Base-by-base conservation (phyloP, 2,888 invertebrate species). In the Scaptomyza reducta region DNA sequence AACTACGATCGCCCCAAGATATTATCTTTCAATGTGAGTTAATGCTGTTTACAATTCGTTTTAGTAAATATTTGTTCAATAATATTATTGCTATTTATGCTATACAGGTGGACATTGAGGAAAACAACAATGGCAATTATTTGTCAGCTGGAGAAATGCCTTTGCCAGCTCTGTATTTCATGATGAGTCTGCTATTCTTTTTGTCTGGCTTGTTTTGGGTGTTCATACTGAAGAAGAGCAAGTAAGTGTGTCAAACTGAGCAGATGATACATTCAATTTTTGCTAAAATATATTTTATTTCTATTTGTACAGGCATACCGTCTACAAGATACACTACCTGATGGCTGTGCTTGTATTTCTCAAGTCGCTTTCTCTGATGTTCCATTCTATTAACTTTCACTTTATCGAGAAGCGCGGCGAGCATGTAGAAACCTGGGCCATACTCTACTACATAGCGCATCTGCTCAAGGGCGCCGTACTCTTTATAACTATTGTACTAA, bases 111-210 rank as follows among this genome's bases (percentile, higher is more conserved):
- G 94, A 96, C 90, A 96, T 99, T 72, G 95, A 95, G 78, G 98
- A 98, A 90, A 96, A 95, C 85, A 97, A 98, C 89, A 93, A 94
- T 53, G 95, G 95, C 35, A 98, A 97, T 90, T 99, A 95, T 89
- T 92, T 99, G 35, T 98, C 98, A 2, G 99, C 98, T 0, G 99
- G 99, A 0, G 98, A 99, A 92, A 98, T 99, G 95, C 98, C 98
- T 0, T 92, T 99, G 33, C 99, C 99, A 0, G 95, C 96, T 0
- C 92, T 99, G 2, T 99, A 98, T 92, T 96, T 97, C 84, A 95
- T 96, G 94, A 96, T 98, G 95, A 95, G 98, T 0, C 91, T 98
- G 3, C 92, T 98, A 31, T 99, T 98, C 93, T 95, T 97, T 74
- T 90, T 97, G 44, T 95, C 97, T n/a, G 98, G 97, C 0, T 94